Conservation (phyloP, 2,888 invertebrate species). For the Cephus sareptanus region DNA sequence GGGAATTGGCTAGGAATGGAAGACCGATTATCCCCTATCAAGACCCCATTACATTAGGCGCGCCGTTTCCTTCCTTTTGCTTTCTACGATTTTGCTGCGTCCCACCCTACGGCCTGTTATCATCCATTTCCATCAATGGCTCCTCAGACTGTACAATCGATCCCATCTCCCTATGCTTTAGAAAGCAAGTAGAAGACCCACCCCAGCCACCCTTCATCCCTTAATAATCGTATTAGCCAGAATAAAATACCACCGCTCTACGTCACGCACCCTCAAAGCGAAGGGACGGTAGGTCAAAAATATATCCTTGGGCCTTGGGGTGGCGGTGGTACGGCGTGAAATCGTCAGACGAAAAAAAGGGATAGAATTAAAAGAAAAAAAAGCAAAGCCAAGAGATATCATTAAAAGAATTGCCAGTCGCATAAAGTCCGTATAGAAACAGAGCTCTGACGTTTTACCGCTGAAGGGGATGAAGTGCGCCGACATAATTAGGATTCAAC, state of each 20-base stretch:
- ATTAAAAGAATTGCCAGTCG: not conserved
- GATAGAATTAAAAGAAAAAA: not conserved
- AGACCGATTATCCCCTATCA: not conserved
- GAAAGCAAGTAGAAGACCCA: not conserved
- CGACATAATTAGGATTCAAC: slow-evolving; percentile 2
- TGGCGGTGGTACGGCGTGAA: not conserved
- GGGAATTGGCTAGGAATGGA: not conserved
- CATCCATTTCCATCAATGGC: not conserved
- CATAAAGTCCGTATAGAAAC: not conserved
- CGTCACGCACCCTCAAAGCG: not conserved
- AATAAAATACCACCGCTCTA: not conserved
- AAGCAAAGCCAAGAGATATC: not conserved
- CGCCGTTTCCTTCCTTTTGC: not conserved
- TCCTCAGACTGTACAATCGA: not conserved
- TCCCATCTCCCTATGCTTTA: not conserved
- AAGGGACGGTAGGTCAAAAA: not conserved
- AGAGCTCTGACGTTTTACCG: not conserved
- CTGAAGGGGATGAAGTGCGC: not conserved
- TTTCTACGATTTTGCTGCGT: not conserved
- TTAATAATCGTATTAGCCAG: not conserved
- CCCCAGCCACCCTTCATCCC: not conserved
- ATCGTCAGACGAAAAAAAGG: not conserved
- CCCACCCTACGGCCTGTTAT: not conserved
- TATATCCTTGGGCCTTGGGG: not conserved
- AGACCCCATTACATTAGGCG: not conserved